Evolutionary conservation across 2,113 vertebrate genomes (phyloP).

Genomic region (Laticauda laticaudata): DNA sequence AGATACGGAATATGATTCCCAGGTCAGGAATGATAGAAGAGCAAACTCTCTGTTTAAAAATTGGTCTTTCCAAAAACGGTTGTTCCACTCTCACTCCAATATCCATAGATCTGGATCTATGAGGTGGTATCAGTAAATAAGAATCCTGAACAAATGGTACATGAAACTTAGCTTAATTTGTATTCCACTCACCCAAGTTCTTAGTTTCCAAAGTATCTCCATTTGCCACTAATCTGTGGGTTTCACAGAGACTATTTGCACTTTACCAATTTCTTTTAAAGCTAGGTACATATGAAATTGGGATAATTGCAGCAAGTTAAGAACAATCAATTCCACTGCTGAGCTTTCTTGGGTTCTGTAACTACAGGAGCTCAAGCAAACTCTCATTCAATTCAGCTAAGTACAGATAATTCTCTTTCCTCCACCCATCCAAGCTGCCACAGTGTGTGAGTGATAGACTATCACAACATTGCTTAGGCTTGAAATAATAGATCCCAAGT

Average conservation of each 20-base stretch:
- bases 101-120: neutral
- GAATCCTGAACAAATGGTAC: neutral
- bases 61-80: neutral
- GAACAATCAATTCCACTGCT: neutral
- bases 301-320: slow-evolving; percentile 4
- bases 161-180: neutral
- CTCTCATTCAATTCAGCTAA: neutral
- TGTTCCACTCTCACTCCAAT: neutral
- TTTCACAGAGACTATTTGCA: neutral
- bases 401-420: slow-evolving; percentile 4
- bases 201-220: neutral
- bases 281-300: neutral
- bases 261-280: neutral
- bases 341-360: neutral
- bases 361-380: neutral
- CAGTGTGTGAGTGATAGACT: neutral
- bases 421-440: slow-evolving; percentile 2
- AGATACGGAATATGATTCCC: neutral
- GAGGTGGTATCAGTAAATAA: neutral
- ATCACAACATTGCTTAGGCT: neutral
- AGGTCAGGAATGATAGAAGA: neutral
- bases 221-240: accelerated
- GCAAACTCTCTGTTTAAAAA: neutral
- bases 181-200: neutral
- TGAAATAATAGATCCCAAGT: neutral